These are phyloP conservation scores for Lepeophtheirus nordmannii DNA, from an alignment of 2,888 invertebrate species.

Conservation along the genomic window DNA sequence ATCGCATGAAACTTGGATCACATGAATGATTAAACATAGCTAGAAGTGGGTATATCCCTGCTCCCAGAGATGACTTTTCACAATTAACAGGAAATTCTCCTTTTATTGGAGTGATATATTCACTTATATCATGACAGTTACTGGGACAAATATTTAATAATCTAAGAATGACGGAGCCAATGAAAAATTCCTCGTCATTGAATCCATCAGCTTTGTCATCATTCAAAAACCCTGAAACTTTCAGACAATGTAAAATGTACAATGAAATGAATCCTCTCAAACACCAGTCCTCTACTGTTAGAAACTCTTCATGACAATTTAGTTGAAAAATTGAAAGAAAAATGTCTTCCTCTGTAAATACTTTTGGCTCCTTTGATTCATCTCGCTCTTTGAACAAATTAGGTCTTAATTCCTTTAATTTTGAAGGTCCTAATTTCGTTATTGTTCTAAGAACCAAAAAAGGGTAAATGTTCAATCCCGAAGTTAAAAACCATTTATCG, in stretches of 20 bases:
- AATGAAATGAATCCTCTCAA: conserved; percentile 3
- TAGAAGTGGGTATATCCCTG: conserved; percentile 12
- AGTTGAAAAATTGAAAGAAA: not conserved
- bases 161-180: conserved; percentile 8
- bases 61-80: conserved; percentile 6
- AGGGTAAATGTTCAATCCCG: conserved; percentile 18
- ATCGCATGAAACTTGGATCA: conserved; percentile 18
- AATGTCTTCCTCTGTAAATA: not conserved
- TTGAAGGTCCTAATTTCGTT: not conserved
- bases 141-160: conserved; percentile 12
- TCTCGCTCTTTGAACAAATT: not conserved
- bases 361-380: not conserved
- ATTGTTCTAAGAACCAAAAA: conserved; percentile 3
- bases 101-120: conserved; percentile 10
- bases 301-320: conserved; percentile 3
- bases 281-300: not conserved
- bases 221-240: conserved; percentile 2
- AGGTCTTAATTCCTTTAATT: not conserved
- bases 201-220: not conserved
- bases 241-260: not conserved
- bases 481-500: conserved; percentile 7
- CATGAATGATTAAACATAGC: conserved; percentile 17
- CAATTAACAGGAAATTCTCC: not conserved
- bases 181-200: not conserved
- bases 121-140: conserved; percentile 16